These are phyloP conservation scores for Asobara japonica DNA, from an alignment of 1,140 invertebrate genomes.

Conservation along the genomic window DNA sequence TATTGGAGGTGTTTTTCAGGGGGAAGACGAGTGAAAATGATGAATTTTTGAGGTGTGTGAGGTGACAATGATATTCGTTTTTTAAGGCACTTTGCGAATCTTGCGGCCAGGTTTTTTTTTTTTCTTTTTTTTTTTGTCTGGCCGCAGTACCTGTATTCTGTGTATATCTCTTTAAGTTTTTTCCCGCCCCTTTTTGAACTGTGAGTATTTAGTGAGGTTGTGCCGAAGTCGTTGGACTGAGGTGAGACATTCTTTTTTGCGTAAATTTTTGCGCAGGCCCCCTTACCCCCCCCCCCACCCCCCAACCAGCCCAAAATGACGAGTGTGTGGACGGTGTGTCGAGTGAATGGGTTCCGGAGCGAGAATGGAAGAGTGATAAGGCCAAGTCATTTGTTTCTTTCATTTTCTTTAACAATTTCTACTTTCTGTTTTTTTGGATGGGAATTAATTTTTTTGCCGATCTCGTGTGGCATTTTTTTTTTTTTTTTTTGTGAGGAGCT, in stretches of 20 bases:
- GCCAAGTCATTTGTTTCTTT: constrained; percentile 11
- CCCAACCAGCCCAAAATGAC: background rate
- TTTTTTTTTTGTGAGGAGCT: too few species aligned
- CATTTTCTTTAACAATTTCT: background rate
- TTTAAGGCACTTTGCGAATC: constrained; percentile 3
- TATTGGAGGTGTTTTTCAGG: background rate
- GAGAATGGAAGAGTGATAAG: constrained; percentile 2
- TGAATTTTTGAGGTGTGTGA: constrained; percentile 36
- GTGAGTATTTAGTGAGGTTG: constrained; percentile 52
- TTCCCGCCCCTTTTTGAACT: constrained; percentile 40
- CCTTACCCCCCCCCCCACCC: too few species aligned
- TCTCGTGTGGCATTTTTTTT: background rate
- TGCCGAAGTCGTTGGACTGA: constrained; percentile 18
- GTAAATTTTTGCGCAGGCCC: background rate
- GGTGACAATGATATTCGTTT: constrained; percentile 44
- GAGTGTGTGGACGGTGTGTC: background rate
- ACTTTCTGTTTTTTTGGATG: background rate
- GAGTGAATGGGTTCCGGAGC: constrained; percentile 1
- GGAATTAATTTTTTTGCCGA: background rate
- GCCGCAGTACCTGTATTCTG: constrained; percentile 55
- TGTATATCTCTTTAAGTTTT: constrained; percentile 54
- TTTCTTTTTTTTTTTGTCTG: too few species aligned
- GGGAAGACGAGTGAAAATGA: constrained; percentile 19
- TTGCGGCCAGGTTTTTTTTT: constrained; percentile 47
- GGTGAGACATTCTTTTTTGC: background rate